Evolutionary conservation across 2,888 invertebrate genomes (phyloP), one percentile per base, ranked within the genome.

Genomic region (Embidobia sp.): DNA sequence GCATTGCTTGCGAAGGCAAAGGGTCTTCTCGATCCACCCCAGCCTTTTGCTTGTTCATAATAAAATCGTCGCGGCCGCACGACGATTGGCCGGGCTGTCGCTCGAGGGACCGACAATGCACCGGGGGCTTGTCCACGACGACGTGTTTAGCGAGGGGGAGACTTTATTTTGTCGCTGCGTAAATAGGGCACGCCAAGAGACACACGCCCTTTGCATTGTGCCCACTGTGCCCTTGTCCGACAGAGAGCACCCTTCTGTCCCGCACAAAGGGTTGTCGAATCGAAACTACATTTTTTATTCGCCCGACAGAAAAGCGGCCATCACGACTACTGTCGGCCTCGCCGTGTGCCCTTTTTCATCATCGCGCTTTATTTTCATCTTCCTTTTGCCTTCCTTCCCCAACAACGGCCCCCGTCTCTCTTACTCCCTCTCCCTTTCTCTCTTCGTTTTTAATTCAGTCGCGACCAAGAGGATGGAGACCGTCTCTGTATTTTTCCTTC

Each of bases 161-260:
- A 64, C 64, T 70, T 61, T 72, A 72, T 73, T 79, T 83, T 87
- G 87, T 85, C 87, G 87, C 83, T 88, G 84, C 81, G 86, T 87
- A 89, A 88, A 89, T 89, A 88, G 88, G 87, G 86, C 85, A 87
- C 86, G 83, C 86, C 82, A 85, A 85, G 88, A 86, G 88, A 89
- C 89, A 89, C 88, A 89, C 89, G 88, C 89, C 89, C 89, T 85
- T 82, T 73, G 81, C 80, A 86, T 88, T 89, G 87, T 89, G 81
- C 80, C 80, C 59, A 49, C 18, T 42, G 77, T 82, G 78, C 83
- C 82, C 83, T 80, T 84, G 81, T 84, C 82, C 79, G 59, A 78
- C 73, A 73, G 77, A 80, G 79, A 79, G 85, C 85, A 84, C 88
- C 88, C 87, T 87, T 86, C 85, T 82, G 81, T 81, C 81, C 81